Percentiles rank a stretch among this genome's conserved stretches.
Conservation (phyloP, 92 coral and sea anemone species). For the Zoanthus sociatus region DNA sequence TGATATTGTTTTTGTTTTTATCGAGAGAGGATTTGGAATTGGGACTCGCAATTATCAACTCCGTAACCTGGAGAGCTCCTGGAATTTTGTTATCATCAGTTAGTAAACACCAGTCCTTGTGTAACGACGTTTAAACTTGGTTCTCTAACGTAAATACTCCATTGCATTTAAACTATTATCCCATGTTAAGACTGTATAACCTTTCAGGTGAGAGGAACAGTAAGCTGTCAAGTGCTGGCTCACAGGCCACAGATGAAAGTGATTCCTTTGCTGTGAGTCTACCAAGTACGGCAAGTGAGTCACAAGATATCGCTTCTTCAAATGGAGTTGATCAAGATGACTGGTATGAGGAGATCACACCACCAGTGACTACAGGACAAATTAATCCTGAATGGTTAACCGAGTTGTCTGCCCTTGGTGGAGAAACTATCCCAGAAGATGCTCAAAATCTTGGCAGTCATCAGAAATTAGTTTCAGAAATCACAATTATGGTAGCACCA, state of each 20-base stretch:
- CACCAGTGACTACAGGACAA: slow-evolving; percentile 23
- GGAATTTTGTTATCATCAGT: no score
- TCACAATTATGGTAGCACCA: slow-evolving; percentile 41
- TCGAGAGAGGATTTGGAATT: no score
- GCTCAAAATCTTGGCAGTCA: slow-evolving; percentile 9
- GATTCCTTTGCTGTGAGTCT: slow-evolving; percentile 13
- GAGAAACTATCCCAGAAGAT: slow-evolving; percentile 32
- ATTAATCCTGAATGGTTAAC: slow-evolving; percentile 32
- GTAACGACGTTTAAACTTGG: no score
- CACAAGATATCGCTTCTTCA: not conserved
- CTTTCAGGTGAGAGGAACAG: slow-evolving; percentile 24
- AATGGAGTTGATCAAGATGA: slow-evolving; percentile 32
- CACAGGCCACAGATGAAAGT: slow-evolving; percentile 13
- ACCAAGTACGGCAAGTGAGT: slow-evolving; percentile 9
- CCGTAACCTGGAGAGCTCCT: no score
- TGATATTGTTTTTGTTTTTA: no score
- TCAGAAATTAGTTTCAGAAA: slow-evolving; percentile 13
- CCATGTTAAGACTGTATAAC: not conserved
- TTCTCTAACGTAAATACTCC: no score
- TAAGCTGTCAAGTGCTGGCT: not conserved
- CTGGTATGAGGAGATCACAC: slow-evolving; percentile 45
- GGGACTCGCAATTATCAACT: no score
- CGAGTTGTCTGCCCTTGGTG: slow-evolving; percentile 30
- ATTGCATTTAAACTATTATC: not conserved
- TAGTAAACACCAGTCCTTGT: no score